These are phyloP conservation scores for Abramis brama DNA, from an alignment of 2,113 vertebrate genomes.

Conservation along the genomic window DNA sequence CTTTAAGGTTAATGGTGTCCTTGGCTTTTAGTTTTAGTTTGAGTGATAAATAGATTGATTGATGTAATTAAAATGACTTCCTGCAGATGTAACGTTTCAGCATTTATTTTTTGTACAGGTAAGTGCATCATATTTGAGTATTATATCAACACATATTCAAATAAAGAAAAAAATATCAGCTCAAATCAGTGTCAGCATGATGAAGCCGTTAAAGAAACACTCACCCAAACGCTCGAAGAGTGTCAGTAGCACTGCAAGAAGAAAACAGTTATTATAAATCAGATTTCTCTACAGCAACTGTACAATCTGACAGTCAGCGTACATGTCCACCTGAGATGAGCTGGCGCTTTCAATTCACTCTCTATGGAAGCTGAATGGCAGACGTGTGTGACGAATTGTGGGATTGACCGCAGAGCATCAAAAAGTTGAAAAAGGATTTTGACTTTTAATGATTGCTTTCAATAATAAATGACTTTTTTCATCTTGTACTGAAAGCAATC, in stretches of 20 bases:
- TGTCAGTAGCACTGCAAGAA: conserved; percentile 68
- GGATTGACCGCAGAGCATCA: not conserved
- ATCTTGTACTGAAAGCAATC: not conserved
- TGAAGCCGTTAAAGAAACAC: conserved; percentile 27
- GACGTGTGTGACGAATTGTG: not conserved
- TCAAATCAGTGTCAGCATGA: not conserved
- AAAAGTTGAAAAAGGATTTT: too few relatives aligned
- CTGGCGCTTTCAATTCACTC: not conserved
- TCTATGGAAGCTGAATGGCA: not conserved
- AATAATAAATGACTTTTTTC: not conserved
- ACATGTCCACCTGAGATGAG: not conserved
- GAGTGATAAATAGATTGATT: too few relatives aligned
- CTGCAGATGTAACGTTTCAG: not conserved
- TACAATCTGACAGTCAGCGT: not conserved
- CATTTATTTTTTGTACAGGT: not conserved
- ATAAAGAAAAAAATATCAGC: not conserved
- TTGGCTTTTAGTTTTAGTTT: too few relatives aligned
- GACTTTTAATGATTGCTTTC: not conserved
- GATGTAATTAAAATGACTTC: not conserved
- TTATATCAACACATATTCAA: not conserved
- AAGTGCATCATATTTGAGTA: not conserved
- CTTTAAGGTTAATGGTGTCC: too few relatives aligned
- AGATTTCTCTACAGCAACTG: not conserved
- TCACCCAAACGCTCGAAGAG: conserved; percentile 68
- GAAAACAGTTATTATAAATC: conserved; percentile 29